Evolutionary conservation across 2,888 invertebrate genomes (phyloP).

Genomic region (Embidobia sp.): DNA sequence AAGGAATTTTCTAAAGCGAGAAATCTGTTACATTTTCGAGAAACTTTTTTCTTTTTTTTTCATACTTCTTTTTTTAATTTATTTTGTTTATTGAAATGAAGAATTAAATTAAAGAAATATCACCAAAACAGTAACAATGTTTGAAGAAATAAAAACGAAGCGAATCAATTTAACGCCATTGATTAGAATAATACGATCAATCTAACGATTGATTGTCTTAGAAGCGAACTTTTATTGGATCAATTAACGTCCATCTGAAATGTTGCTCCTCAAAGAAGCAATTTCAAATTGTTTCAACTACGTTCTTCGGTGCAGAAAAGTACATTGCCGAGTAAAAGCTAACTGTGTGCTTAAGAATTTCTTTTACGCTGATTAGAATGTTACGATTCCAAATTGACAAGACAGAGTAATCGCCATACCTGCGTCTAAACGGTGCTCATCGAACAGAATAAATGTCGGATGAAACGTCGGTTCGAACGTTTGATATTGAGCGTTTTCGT

Average conservation of each 20-base stretch:
- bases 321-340: not conserved
- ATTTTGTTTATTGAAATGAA: not conserved
- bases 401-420: slow-evolving; percentile 3
- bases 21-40: too few species aligned
- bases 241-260: not conserved
- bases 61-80: too few species aligned
- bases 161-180: not conserved
- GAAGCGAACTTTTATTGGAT: not conserved
- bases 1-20: too few species aligned
- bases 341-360: not conserved
- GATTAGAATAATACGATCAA: too few species aligned
- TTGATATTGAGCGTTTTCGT: slow-evolving; percentile 16
- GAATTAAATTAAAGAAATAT: too few species aligned
- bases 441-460: slow-evolving; percentile 20
- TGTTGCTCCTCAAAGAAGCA: not conserved
- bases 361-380: slow-evolving; percentile 20
- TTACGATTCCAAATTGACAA: slow-evolving; percentile 19
- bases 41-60: too few species aligned
- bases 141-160: too few species aligned
- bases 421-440: not conserved
- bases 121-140: too few species aligned
- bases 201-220: too few species aligned
- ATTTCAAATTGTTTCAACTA: not conserved
- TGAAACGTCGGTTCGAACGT: not conserved
- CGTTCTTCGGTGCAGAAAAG: not conserved